Conservation (phyloP, 2,888 invertebrate species). For the Cerastis rubricosa region DNA sequence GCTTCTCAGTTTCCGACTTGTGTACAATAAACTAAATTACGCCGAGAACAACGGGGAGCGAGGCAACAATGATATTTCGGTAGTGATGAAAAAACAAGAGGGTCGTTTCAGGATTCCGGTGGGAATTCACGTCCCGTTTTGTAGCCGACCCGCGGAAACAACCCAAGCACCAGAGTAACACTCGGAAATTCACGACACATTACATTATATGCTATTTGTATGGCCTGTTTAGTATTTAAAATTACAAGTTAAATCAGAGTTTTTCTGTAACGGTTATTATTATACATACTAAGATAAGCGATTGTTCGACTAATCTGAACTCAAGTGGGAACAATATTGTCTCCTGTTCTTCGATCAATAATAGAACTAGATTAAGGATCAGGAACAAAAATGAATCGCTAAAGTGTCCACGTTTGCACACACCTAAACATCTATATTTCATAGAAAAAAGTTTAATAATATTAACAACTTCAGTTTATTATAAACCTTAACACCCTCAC, state of each 20-base stretch:
- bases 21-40: slow-evolving; percentile 87
- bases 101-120: slow-evolving; percentile 84
- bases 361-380: no score
- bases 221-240: slow-evolving; percentile 69
- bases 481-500: no score
- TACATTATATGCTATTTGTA: slow-evolving; percentile 76
- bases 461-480: no score
- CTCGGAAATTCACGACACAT: slow-evolving; percentile 78
- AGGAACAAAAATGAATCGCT: no score
- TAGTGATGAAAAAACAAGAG: slow-evolving; percentile 86
- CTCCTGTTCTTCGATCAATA: no score
- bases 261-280: background rate
- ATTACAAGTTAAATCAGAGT: slow-evolving; percentile 42
- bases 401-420: no score
- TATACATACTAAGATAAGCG: background rate
- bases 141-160: slow-evolving; percentile 67
- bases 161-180: slow-evolving; percentile 80
- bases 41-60: slow-evolving; percentile 80
- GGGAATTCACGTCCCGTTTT: slow-evolving; percentile 84
- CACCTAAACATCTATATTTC: no score
- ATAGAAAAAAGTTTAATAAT: no score
- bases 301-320: slow-evolving; percentile 3
- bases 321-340: background rate
- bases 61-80: slow-evolving; percentile 86
- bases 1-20: slow-evolving; percentile 79